These are phyloP conservation scores for Porites evermanni DNA, from an alignment of 92 coral and sea anemone species.

Conservation along the genomic window DNA sequence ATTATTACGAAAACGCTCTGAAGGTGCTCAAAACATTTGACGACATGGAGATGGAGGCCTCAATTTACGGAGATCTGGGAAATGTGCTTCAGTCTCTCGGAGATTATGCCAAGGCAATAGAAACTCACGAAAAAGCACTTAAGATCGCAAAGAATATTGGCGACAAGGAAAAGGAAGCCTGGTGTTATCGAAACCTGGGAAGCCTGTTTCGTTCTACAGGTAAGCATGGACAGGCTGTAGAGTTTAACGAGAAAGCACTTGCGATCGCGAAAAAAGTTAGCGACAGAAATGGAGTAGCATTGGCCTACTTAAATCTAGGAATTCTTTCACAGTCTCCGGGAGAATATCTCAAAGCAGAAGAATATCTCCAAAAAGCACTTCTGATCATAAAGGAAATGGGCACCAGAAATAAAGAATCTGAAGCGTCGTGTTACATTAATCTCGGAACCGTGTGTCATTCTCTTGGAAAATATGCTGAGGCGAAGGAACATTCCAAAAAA, in stretches of 20 bases:
- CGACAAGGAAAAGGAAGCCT: background rate
- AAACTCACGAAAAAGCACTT: background rate
- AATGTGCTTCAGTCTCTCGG: background rate
- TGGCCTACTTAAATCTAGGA: background rate
- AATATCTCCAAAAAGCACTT: background rate
- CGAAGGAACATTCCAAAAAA: background rate
- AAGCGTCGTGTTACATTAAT: background rate
- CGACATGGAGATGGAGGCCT: background rate
- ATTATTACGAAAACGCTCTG: background rate
- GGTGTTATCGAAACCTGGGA: background rate
- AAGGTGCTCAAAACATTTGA: background rate
- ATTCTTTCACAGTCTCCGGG: background rate
- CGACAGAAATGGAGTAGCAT: background rate
- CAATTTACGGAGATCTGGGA: background rate
- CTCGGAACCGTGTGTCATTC: background rate
- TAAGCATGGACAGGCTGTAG: background rate
- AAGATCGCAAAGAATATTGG: background rate
- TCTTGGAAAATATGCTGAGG: background rate
- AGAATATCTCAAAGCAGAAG: background rate
- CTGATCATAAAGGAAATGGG: background rate
- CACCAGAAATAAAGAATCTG: background rate
- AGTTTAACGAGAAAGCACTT: background rate
- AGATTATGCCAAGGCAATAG: background rate
- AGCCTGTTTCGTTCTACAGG: background rate
- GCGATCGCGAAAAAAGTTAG: background rate